Conservation (phyloP, 2,888 invertebrate species). For the Cotesia congregata region DNA sequence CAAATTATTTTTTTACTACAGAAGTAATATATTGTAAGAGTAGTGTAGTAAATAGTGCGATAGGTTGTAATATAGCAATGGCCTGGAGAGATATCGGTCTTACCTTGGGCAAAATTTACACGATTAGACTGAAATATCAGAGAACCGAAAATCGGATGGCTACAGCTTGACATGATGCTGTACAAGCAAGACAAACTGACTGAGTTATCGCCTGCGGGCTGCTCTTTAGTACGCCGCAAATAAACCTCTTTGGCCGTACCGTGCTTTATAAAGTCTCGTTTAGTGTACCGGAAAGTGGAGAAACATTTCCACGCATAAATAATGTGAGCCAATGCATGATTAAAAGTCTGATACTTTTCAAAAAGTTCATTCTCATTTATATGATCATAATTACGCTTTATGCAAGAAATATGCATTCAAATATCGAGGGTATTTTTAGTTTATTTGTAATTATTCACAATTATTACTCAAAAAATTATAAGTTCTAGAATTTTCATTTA, state of each 20-base stretch:
- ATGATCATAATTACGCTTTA: too few species aligned
- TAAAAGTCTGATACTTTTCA: not conserved
- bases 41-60: not conserved
- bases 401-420: too few species aligned
- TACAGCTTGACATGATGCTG: conserved; percentile 39
- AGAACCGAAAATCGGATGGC: conserved; percentile 46
- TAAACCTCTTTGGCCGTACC: conserved; percentile 46
- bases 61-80: not conserved
- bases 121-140: conserved; percentile 50
- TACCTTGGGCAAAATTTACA: conserved; percentile 20
- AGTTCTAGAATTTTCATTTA: too few species aligned
- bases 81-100: not conserved
- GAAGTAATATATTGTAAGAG: not conserved
- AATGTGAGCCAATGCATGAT: conserved; percentile 33
- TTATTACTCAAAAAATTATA: too few species aligned
- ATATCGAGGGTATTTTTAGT: too few species aligned
- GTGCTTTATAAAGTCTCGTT: conserved; percentile 8
- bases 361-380: not conserved
- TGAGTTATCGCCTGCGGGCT: conserved; percentile 49
- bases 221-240: conserved; percentile 51
- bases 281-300: not conserved
- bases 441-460: too few species aligned
- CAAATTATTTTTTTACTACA: not conserved
- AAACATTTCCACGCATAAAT: conserved; percentile 22
- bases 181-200: conserved; percentile 48